phyloP scores from a whole-genome alignment of 2,888 invertebrate species.

The Pandemis heparana region DNA sequence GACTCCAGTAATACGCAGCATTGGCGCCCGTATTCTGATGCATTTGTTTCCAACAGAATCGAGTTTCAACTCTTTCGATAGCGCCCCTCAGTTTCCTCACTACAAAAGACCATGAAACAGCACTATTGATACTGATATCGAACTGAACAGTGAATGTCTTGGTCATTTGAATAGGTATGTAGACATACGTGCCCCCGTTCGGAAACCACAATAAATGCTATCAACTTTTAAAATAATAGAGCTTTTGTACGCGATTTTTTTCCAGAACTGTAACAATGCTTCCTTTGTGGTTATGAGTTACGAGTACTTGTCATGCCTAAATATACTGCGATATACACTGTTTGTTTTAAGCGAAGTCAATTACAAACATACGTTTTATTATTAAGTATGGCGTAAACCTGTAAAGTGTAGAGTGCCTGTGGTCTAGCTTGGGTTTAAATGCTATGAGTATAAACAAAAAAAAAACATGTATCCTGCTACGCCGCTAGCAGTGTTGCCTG shows the following conservation, averaged over 20 bases:
- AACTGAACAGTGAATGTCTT: not conserved
- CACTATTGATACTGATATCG: not conserved
- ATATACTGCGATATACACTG: conserved; percentile 24
- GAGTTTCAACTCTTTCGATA: not conserved
- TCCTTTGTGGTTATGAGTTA: conserved; percentile 10
- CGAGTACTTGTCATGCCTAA: conserved; percentile 25
- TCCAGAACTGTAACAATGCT: conserved; percentile 21
- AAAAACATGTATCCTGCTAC: no score
- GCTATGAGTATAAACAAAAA: no score
- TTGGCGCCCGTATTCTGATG: not conserved
- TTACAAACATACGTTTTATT: not conserved
- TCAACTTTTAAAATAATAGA: conserved; percentile 40
- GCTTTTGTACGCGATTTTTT: conserved; percentile 30
- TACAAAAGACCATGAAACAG: conserved; percentile 1
- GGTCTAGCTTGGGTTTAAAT: not conserved
- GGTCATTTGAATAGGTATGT: not conserved
- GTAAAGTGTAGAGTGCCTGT: not conserved
- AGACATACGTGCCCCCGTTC: conserved; percentile 24
- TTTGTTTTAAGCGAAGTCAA: conserved; percentile 5
- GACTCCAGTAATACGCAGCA: conserved; percentile 46
- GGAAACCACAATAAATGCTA: conserved; percentile 38
- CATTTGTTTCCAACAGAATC: not conserved
- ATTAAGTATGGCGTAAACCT: not conserved
- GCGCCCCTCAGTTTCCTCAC: not conserved
- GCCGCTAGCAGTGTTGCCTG: no score